These are phyloP conservation scores for Sipunculus nudus DNA, from an alignment of 2,888 invertebrate species.

Conservation along the genomic window DNA sequence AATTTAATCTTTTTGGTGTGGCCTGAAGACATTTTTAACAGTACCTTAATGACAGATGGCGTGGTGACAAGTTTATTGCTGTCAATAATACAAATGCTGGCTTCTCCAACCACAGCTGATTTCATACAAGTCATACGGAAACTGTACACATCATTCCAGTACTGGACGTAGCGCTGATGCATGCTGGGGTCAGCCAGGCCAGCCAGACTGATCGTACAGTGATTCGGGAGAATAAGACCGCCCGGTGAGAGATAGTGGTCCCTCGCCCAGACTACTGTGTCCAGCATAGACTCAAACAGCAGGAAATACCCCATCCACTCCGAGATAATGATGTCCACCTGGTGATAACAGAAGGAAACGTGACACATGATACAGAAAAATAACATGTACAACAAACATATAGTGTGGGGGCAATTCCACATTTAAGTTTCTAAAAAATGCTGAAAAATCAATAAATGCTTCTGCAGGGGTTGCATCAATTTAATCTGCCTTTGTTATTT, in stretches of 20 bases:
- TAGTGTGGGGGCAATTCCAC: not conserved
- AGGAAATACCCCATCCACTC: slow-evolving; percentile 99
- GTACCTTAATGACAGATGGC: slow-evolving; percentile 70
- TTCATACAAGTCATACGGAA: slow-evolving; percentile 94
- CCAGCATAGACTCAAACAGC: slow-evolving; percentile 95
- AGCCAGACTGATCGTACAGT: slow-evolving; percentile 29
- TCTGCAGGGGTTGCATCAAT: no score
- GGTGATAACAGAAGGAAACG: no score
- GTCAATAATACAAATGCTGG: slow-evolving; percentile 76
- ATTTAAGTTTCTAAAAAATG: no score
- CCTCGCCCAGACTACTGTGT: slow-evolving; percentile 81
- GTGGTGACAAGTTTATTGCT: slow-evolving; percentile 76
- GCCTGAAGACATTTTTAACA: not conserved
- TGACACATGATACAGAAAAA: not conserved
- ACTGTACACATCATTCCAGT: slow-evolving; percentile 94
- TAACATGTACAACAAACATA: not conserved
- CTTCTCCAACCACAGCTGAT: slow-evolving; percentile 82
- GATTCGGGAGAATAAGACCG: slow-evolving; percentile 70
- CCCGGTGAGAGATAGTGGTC: slow-evolving; percentile 80
- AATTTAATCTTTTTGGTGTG: no score
- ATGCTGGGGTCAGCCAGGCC: slow-evolving; percentile 67
- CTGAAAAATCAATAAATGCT: no score
- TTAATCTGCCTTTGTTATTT: no score
- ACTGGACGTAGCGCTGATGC: slow-evolving; percentile 72
- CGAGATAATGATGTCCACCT: slow-evolving; percentile 86